Evolutionary conservation across 2,888 invertebrate species (phyloP).

Genomic region (Apeira syringaria): DNA sequence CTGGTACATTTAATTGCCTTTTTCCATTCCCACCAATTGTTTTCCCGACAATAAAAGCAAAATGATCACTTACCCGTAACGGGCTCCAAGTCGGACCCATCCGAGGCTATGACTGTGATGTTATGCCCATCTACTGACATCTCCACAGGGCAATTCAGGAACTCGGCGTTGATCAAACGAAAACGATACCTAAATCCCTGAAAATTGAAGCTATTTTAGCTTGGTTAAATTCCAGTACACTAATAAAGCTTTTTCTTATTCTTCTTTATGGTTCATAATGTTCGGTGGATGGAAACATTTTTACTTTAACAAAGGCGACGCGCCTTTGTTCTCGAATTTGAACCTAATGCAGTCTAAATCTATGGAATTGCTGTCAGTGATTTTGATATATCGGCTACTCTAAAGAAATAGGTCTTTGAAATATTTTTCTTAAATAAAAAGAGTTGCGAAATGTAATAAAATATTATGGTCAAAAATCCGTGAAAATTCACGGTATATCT

Average conservation of each 20-base stretch:
- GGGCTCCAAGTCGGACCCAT: constrained; percentile 87
- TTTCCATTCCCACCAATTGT: constrained; percentile 12
- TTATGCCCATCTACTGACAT: constrained; percentile 89
- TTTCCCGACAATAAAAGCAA: constrained; percentile 12
- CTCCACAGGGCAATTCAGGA: constrained; percentile 90
- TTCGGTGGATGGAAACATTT: constrained; percentile 29
- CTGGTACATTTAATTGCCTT: constrained; percentile 3
- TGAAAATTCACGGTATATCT: too few relatives aligned
- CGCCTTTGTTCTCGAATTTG: constrained; percentile 41
- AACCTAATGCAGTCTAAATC: constrained; percentile 80
- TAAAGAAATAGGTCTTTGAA: constrained; percentile 1
- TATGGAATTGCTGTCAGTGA: constrained; percentile 87
- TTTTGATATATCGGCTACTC: constrained; percentile 85
- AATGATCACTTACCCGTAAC: constrained; percentile 75
- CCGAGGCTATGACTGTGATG: constrained; percentile 86
- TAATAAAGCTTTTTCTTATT: constrained; percentile 74
- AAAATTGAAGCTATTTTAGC: constrained; percentile 31
- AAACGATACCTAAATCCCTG: constrained; percentile 87
- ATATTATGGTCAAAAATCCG: too few relatives aligned
- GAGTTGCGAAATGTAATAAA: too few relatives aligned
- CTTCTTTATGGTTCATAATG: constrained; percentile 79
- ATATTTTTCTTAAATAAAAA: too few relatives aligned
- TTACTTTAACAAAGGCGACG: constrained; percentile 35
- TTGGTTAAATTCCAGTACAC: background rate
- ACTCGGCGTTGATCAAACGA: constrained; percentile 88